Evolutionary conservation across 2,888 invertebrate genomes (phyloP).

Genomic region (Noctua janthe): DNA sequence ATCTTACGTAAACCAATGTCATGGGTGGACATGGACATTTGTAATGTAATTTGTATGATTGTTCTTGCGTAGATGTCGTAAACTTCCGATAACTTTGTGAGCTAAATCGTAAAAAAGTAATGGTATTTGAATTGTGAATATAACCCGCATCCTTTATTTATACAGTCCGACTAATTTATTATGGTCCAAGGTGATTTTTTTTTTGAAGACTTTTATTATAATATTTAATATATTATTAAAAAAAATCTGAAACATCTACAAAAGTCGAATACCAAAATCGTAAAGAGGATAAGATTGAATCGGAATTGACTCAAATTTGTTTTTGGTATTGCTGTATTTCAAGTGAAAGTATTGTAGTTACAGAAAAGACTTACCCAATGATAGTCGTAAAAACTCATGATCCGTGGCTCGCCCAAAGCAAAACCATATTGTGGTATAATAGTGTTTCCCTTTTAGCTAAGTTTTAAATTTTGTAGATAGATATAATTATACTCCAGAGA

Average conservation of each 20-base stretch:
- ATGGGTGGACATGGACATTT: not conserved
- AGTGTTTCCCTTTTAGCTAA: no score
- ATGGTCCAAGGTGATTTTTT: not conserved
- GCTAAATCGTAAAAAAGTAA: not conserved
- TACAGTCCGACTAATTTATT: not conserved
- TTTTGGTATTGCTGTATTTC: not conserved
- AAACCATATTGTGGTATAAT: no score
- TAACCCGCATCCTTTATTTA: not conserved
- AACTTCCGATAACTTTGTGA: not conserved
- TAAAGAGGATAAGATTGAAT: not conserved
- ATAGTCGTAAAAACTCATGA: not conserved
- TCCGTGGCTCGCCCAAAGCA: not conserved
- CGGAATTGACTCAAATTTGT: not conserved
- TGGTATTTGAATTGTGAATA: not conserved
- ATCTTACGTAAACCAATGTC: conserved; percentile 72
- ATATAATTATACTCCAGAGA: no score
- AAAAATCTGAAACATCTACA: not conserved
- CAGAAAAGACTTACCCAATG: not conserved
- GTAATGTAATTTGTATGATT: not conserved
- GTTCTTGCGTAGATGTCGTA: not conserved
- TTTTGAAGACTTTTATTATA: not conserved
- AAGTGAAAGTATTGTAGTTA: not conserved
- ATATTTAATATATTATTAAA: not conserved
- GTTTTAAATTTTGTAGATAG: no score
- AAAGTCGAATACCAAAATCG: not conserved